A percentile compares a stretch with the other conserved stretches of the same genome.
These are phyloP conservation scores for Drosophila asahinai DNA, from an alignment of 1,140 invertebrate species.

Conservation along the genomic window DNA sequence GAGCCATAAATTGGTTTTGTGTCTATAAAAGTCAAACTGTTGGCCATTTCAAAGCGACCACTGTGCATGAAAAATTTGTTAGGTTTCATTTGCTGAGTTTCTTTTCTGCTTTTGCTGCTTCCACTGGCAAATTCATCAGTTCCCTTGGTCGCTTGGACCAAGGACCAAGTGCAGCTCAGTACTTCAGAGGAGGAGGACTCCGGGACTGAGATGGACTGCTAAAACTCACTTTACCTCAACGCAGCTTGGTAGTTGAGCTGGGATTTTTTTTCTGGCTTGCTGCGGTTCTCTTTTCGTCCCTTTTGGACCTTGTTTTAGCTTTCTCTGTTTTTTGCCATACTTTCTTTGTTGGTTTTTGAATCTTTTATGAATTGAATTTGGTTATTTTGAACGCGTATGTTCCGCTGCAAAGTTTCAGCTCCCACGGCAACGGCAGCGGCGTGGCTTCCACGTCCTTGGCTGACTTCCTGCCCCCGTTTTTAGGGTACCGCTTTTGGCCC, in stretches of 20 bases:
- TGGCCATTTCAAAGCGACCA: constrained; percentile 18
- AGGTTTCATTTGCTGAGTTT: constrained; percentile 61
- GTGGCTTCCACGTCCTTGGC: constrained; percentile 46
- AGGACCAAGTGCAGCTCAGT: constrained; percentile 37
- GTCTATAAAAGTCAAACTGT: constrained; percentile 7
- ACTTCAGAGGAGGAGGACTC: constrained; percentile 8
- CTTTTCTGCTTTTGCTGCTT: constrained; percentile 16
- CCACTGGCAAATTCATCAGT: constrained; percentile 29
- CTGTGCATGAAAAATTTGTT: constrained; percentile 54
- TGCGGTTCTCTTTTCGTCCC: constrained; percentile 35
- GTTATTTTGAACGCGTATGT: constrained; percentile 82
- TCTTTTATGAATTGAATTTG: constrained; percentile 83
- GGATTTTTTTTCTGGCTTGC: not conserved
- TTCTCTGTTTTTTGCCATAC: constrained; percentile 18
- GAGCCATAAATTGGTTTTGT: constrained; percentile 4
- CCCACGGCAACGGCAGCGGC: constrained; percentile 8
- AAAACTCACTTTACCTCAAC: constrained; percentile 51
- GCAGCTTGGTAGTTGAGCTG: constrained; percentile 17
- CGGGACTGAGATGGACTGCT: constrained; percentile 28
- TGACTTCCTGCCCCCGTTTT: constrained; percentile 37
- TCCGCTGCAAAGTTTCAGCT: constrained; percentile 66
- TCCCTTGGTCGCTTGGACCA: not conserved
- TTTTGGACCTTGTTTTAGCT: constrained; percentile 25
- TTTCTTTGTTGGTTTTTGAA: constrained; percentile 73
- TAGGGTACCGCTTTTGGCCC: constrained; percentile 9